These are phyloP conservation scores for Meriones psammophilus DNA, from an alignment of 2,797 vertebrate species.

Conservation along the genomic window DNA sequence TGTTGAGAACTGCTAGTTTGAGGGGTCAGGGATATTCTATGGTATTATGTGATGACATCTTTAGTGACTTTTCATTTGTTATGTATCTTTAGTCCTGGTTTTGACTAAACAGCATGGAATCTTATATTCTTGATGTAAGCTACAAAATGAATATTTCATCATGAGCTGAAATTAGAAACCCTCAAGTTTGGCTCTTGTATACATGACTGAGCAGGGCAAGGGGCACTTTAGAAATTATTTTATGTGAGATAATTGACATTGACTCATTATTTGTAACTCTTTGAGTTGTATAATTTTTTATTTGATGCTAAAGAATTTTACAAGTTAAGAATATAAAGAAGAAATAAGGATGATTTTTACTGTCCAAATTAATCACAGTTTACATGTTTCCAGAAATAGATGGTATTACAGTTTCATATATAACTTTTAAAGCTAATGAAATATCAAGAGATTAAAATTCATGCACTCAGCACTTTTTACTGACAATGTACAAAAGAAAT, in stretches of 20 bases:
- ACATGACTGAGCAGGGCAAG: neutral
- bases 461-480: neutral
- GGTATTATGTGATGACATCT: neutral
- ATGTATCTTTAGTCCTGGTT: neutral
- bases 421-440: neutral
- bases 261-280: neutral
- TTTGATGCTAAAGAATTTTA: neutral
- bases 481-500: neutral
- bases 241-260: neutral
- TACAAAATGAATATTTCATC: neutral
- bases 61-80: neutral
- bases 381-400: neutral
- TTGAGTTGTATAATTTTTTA: neutral
- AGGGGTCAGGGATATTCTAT: neutral
- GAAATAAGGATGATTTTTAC: neutral
- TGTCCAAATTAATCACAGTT: neutral
- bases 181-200: neutral
- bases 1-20: neutral
- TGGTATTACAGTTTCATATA: neutral
- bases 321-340: constrained; percentile 2
- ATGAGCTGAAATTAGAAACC: neutral
- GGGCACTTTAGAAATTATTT: neutral
- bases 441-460: neutral
- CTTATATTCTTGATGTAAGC: neutral
- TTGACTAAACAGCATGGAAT: neutral